Evolutionary conservation across 2,888 invertebrate species (phyloP), one percentile per base, ranked within the genome.

Genomic region (Agrypnus murinus): DNA sequence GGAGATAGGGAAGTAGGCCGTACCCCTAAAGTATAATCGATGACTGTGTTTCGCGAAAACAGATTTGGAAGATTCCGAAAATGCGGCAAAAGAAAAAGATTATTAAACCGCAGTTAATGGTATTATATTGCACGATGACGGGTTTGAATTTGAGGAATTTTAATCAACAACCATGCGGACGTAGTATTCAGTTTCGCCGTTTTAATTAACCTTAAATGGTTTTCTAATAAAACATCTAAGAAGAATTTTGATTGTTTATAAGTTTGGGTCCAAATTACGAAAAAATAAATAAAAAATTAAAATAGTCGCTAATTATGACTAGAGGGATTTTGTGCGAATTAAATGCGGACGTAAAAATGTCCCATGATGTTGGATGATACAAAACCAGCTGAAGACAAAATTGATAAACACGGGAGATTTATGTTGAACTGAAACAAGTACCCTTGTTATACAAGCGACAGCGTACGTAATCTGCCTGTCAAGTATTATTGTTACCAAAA

Each of bases 1-100:
- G 59, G 19, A 62, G 62, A 59, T 68, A 31, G 67, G 53, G 40
- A 31, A 62, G 53, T 31, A 59, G 19, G 43, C 55, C 62, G 53
- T 40, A 59, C 66, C 64, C 60, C 36, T 25, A 60, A 60, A 68
- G 67, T 45, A 55, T 46, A 68, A 68, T 68, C 67, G 67, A 68
- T 68, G 62, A 17, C 46, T 25, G 48, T 62, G 31, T 59, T 38
- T 57, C 38, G 40, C 57, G 19, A 57, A 55, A 38, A 57, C 57
- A 38, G 38, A 57, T 57, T 57, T 55, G 45, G 60, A n/a, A 45
- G 43, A 46, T 17, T 15, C 46, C 46, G 46, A 46, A 46, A 46
- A 17, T 17, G 17, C 19, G 17, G 10, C 25, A 19, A 15, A 17
- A 17, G 46, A 46, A 19, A 46, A 17, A 19, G 46, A 19, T 15